Conservation (phyloP, 2,888 invertebrate species). For the Epiblema foenella region DNA sequence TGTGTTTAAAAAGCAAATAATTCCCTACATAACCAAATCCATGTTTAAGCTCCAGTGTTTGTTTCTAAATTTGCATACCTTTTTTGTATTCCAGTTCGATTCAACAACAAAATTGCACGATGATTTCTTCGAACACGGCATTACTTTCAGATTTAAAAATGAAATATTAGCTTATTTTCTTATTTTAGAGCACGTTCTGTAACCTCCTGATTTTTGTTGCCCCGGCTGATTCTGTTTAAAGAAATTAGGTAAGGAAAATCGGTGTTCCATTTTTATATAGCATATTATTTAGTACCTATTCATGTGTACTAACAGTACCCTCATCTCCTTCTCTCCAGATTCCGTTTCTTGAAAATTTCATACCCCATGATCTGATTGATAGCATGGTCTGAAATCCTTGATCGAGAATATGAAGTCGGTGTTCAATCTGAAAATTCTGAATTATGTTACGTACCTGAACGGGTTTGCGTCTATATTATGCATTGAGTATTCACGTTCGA, state of each 20-base stretch:
- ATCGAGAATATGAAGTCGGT: neutral
- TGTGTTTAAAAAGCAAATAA: neutral
- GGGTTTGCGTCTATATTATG: neutral
- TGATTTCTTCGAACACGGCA: neutral
- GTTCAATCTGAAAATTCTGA: neutral
- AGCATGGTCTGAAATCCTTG: too few relatives aligned
- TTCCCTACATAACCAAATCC: neutral
- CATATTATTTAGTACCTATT: too few relatives aligned
- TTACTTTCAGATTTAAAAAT: neutral
- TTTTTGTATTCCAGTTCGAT: neutral
- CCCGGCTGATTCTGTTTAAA: too few relatives aligned
- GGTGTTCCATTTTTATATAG: neutral
- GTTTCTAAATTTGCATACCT: too few relatives aligned
- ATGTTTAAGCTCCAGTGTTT: neutral
- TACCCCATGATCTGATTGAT: neutral
- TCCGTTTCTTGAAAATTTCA: neutral
- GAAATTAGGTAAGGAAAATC: neutral
- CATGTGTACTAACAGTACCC: too few relatives aligned
- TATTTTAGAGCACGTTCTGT: neutral
- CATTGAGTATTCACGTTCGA: neutral
- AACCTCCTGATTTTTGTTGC: neutral
- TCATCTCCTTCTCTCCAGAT: neutral
- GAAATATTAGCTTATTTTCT: neutral
- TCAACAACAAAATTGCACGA: neutral
- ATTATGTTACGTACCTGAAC: conserved; percentile 8